Evolutionary conservation across 1,140 invertebrate genomes (phyloP), one percentile per base, ranked within the genome.

Genomic region (Drosophila hydei): DNA sequence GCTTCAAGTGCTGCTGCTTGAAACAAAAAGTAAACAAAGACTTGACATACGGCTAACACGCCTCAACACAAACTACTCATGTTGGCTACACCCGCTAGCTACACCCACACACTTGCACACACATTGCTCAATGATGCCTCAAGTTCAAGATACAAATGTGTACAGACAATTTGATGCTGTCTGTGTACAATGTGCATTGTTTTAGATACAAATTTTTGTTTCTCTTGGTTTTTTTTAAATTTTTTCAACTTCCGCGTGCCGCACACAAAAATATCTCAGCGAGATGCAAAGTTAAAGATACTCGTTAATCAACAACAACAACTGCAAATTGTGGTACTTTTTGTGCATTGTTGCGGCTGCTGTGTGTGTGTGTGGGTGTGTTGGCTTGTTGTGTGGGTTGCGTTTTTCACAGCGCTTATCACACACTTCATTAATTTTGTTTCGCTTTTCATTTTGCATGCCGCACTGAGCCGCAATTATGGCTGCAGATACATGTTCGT

Each of bases 351-450:
- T 51, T 51, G 47, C 70, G 75, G 38, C 38, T 62, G 21, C 42
- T 60, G 40, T 36, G 18, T 56, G 40, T 45, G 19, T 59, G 30
- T 63, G 56, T 18, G 5, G 56, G 58, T n/a, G n/a, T 27, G 11
- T 38, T 12, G 51, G 52, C 8, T 11, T 30, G 27, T 30, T 72
- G 55, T 67, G 50, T 58, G 56, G 51, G 45, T 76, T 65, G 48
- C 62, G 80, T 77, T 85, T 80, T 85, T 85, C 80, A 60, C 72
- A 58, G 54, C 74, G 70, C 81, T 87, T 85, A 85, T 85, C 80
- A 85, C 77, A 85, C 80, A 85, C 81, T 85, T 85, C 80, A 85
- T 85, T 85, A 85, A 85, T 77, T 85, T 85, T 87, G 81, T 87
- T 85, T 85, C 67, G 80, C 80, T 85, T 85, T 85, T 87, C 83